Evolutionary conservation across 1,140 invertebrate species (phyloP).

Genomic region (Pantala flavescens): DNA sequence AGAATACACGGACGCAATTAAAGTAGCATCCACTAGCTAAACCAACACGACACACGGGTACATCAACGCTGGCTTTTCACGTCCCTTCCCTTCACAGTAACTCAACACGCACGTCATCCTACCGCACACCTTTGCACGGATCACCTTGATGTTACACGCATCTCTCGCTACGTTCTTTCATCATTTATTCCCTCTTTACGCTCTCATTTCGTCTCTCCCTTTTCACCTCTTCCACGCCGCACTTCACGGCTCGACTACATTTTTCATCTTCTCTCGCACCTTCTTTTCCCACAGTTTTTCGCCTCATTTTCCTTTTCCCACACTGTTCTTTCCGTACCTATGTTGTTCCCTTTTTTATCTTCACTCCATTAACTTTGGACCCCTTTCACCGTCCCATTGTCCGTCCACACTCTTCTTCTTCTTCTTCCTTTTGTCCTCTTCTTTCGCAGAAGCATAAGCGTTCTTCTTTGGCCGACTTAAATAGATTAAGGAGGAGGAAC

Average conservation of each 20-base stretch:
- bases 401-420: not conserved
- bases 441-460: not conserved
- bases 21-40: too few relatives aligned
- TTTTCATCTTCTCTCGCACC: not conserved
- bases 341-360: not conserved
- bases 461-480: not conserved
- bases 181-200: not conserved
- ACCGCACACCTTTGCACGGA: too few relatives aligned
- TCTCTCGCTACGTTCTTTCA: not conserved
- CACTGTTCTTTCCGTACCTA: not conserved
- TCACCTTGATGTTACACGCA: too few relatives aligned
- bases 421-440: not conserved
- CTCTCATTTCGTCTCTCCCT: not conserved
- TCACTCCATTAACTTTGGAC: not conserved
- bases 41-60: too few relatives aligned
- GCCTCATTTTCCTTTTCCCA: not conserved
- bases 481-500: not conserved
- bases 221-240: not conserved
- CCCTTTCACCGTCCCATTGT: not conserved
- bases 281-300: not conserved
- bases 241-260: too few relatives aligned
- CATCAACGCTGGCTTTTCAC: too few relatives aligned
- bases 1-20: too few relatives aligned
- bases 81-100: too few relatives aligned
- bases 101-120: too few relatives aligned